Conservation (phyloP, 2,888 invertebrate species). For the Drosophila recens region DNA sequence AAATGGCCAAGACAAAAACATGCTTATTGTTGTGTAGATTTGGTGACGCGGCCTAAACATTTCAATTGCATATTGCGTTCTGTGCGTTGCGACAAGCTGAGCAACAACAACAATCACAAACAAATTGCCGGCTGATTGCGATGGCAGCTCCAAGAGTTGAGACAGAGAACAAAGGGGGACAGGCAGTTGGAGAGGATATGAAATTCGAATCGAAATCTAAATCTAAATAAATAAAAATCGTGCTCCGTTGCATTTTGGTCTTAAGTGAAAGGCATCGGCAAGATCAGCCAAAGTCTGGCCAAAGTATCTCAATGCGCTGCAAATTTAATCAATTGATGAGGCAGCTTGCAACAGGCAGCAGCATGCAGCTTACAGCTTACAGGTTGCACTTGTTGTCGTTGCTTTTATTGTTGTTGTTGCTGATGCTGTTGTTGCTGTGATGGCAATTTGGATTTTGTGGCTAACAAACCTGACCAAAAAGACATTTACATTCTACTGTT, state of each 20-base stretch:
- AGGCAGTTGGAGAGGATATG: background rate
- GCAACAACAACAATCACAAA: slow-evolving; percentile 19
- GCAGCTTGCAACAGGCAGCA: slow-evolving; percentile 63
- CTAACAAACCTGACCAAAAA: slow-evolving; percentile 77
- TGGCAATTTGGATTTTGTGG: slow-evolving; percentile 79
- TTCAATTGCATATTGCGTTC: slow-evolving; percentile 73
- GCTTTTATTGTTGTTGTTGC: slow-evolving; percentile 57
- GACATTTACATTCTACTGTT: slow-evolving; percentile 79
- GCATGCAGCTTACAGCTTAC: slow-evolving; percentile 45
- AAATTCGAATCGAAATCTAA: slow-evolving; percentile 74
- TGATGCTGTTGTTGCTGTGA: slow-evolving; percentile 57
- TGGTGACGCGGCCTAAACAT: slow-evolving; percentile 63
- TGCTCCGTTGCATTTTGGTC: slow-evolving; percentile 61
- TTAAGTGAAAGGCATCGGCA: slow-evolving; percentile 79
- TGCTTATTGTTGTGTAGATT: slow-evolving; percentile 74
- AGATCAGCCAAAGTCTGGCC: slow-evolving; percentile 67
- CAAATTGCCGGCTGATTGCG: slow-evolving; percentile 58
- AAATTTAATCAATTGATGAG: slow-evolving; percentile 81
- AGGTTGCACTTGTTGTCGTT: slow-evolving; percentile 59
- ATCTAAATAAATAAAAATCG: slow-evolving; percentile 82
- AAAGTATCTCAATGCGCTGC: slow-evolving; percentile 69
- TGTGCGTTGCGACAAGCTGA: slow-evolving; percentile 38
- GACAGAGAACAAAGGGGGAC: background rate
- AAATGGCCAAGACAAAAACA: slow-evolving; percentile 70
- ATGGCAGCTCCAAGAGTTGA: background rate